A percentile compares a stretch with the other conserved stretches of the same genome.
Evolutionary conservation across 2,797 vertebrate species (phyloP).

Genomic region (Buphagus erythrorhynchus): DNA sequence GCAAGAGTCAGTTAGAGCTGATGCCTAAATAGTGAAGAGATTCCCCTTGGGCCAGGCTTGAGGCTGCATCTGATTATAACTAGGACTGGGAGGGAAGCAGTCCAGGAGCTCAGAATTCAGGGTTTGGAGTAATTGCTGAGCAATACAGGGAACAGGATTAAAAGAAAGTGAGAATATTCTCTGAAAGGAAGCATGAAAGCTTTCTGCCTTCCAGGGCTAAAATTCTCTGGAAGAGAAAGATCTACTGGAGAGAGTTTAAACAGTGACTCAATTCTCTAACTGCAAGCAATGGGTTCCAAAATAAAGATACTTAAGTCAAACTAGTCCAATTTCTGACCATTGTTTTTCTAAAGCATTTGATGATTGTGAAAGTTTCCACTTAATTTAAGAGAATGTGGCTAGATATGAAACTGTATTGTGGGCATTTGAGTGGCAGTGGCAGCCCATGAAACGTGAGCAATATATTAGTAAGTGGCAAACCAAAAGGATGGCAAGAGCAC

Average conservation of each 20-base stretch:
- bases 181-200: neutral
- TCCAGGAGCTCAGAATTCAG: neutral
- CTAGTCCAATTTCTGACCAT: neutral
- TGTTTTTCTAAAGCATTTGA: neutral
- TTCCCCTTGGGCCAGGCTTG: fast-evolving
- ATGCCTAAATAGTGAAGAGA: neutral
- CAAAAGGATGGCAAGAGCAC: neutral
- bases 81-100: neutral
- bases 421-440: neutral
- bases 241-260: neutral
- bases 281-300: neutral
- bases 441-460: neutral
- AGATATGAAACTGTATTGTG: neutral
- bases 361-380: neutral
- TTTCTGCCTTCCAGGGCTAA: neutral
- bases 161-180: neutral
- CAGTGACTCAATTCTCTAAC: neutral
- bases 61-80: neutral
- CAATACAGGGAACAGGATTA: neutral
- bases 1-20: neutral
- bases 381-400: neutral
- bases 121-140: neutral
- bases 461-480: neutral
- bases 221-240: neutral
- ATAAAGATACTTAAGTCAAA: neutral